Evolutionary conservation across 2,113 vertebrate species (phyloP), one percentile per base, ranked within the genome.

Genomic region (Anoplopoma fimbria): DNA sequence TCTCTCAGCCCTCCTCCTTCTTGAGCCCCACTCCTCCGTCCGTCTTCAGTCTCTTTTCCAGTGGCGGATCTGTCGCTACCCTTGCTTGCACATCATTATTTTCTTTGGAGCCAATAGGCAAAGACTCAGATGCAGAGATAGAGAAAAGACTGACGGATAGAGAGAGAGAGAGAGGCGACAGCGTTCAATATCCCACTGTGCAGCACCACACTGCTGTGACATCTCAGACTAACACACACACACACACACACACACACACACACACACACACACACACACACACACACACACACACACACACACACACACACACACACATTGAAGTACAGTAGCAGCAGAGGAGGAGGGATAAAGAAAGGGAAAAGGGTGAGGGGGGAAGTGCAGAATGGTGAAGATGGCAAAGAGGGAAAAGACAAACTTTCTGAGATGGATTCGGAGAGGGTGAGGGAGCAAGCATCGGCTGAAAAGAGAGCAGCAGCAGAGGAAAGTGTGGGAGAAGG

Each of bases 31-130:
- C 45, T 60, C 19, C 61, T 72, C 64, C n/a, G 38, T 49, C 36
- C 38, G 21, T 71, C 72, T 76, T 77, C 42, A 45, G 76, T 69
- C 61, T 29, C 61, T 61, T 27, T 72, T 71, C 57, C 57, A 55
- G 29, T 2, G 23, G n/a, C n/a, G n/a, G n/a, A n/a, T n/a, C n/a
- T n/a, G n/a, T n/a, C n/a, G 36, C 57, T 69, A 40, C 75, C 76
- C 86, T 87, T 61, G 2, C 70, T 75, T 79, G 87, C 71, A 77
- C 78, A 86, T 90, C 87, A 85, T 90, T 90, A 91, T 88, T 86
- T 88, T 82, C 86, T 62, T 15, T 1, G 86, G 79, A 70, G 86
- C 92, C n/a, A n/a, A 70, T 81, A 85, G 86, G 83, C 89, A 79
- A 80, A 83, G 82, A 64, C 82, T 87, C 69, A 78, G 82, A 91